phyloP scores from a whole-genome alignment of 2,888 invertebrate genomes.

The Heliconius hortense region DNA sequence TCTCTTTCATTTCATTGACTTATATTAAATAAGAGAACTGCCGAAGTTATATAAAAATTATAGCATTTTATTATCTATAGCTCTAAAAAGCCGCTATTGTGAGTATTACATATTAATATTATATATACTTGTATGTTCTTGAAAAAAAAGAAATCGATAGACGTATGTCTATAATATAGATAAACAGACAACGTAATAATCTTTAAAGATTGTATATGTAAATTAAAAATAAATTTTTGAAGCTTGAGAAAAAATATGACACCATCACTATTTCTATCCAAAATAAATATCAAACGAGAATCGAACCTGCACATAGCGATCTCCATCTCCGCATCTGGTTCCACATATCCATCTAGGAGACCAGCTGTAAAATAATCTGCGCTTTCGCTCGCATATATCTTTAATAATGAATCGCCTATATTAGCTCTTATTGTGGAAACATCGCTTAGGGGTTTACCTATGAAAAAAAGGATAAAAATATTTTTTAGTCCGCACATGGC shows the following conservation, averaged over 20 bases:
- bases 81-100: too few species aligned
- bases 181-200: too few species aligned
- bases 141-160: not conserved
- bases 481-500: not conserved
- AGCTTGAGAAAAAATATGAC: not conserved
- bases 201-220: too few species aligned
- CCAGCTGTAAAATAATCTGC: slow-evolving; percentile 92
- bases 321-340: slow-evolving; percentile 91
- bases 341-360: slow-evolving; percentile 86
- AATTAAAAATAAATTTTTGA: too few species aligned
- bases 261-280: not conserved
- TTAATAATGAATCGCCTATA: slow-evolving; percentile 83
- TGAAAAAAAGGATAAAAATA: not conserved
- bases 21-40: too few species aligned
- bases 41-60: too few species aligned
- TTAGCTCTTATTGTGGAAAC: slow-evolving; percentile 55
- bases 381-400: slow-evolving; percentile 93
- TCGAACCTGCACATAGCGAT: slow-evolving; percentile 88
- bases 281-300: slow-evolving; percentile 33
- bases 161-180: not conserved
- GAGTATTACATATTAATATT: too few species aligned
- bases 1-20: too few species aligned
- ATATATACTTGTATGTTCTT: too few species aligned
- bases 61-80: too few species aligned
- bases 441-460: slow-evolving; percentile 66